Evolutionary conservation across 1,140 invertebrate species (phyloP).

Genomic region (Neocloeon triangulifer): DNA sequence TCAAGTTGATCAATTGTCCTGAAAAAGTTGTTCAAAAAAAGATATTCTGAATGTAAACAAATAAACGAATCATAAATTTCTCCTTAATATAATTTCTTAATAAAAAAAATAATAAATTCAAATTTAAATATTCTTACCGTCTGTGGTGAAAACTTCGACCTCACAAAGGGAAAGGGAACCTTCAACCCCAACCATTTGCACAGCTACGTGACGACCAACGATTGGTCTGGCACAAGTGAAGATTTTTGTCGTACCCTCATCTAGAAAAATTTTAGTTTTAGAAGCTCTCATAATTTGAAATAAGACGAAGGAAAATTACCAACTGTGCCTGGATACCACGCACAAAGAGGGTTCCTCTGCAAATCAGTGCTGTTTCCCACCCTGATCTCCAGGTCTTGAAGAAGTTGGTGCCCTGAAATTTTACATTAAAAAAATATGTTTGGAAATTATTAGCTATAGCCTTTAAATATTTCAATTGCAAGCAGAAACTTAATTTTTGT

Average conservation of each 20-base stretch:
- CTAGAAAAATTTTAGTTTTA: slow-evolving; percentile 17
- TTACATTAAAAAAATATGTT: no score
- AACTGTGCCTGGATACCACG: slow-evolving; percentile 81
- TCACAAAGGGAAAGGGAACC: slow-evolving; percentile 73
- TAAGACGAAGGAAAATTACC: no score
- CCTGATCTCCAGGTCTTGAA: slow-evolving; percentile 74
- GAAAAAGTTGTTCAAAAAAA: background rate
- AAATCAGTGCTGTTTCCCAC: slow-evolving; percentile 72
- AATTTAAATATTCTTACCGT: slow-evolving; percentile 52
- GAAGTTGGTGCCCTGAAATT: slow-evolving; percentile 57
- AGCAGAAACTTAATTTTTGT: background rate
- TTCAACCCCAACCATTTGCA: slow-evolving; percentile 75
- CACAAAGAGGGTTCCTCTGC: slow-evolving; percentile 70
- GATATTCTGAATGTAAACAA: no score
- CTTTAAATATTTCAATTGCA: no score
- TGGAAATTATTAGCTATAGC: no score
- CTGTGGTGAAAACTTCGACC: slow-evolving; percentile 75
- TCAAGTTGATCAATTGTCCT: background rate
- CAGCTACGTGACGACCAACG: slow-evolving; percentile 63
- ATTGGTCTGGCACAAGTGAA: slow-evolving; percentile 66
- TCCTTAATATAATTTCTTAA: no score
- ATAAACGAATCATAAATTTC: no score
- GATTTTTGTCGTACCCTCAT: slow-evolving; percentile 74
- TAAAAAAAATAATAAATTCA: no score
- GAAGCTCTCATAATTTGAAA: background rate